Percentiles rank a stretch among this genome's conserved stretches.
Conservation (phyloP, 2,888 invertebrate species). For the Pimpla rufipes region DNA sequence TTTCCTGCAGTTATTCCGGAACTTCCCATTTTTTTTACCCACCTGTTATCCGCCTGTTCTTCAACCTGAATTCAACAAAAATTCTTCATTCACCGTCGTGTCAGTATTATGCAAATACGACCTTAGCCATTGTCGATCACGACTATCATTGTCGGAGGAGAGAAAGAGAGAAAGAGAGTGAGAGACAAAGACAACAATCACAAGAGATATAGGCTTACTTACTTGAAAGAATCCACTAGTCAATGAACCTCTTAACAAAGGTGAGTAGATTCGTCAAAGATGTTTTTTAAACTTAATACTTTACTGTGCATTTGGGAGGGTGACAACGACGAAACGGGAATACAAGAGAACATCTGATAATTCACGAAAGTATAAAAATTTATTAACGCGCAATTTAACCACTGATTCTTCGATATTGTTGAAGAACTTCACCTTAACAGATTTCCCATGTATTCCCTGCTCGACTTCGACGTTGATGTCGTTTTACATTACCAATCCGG, state of each 20-base stretch:
- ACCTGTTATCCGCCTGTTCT: neutral
- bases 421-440: neutral
- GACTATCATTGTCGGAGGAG: conserved; percentile 80
- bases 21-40: neutral
- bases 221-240: conserved; percentile 83
- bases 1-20: no score
- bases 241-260: conserved; percentile 82
- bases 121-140: conserved; percentile 70
- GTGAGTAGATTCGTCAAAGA: conserved; percentile 85
- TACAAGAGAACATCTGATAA: conserved; percentile 51
- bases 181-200: conserved; percentile 80
- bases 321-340: conserved; percentile 61
- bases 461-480: conserved; percentile 46
- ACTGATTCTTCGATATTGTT: neutral
- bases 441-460: conserved; percentile 49
- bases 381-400: neutral
- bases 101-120: conserved; percentile 59
- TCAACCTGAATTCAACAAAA: conserved; percentile 31
- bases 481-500: conserved; percentile 37
- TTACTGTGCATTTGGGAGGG: conserved; percentile 82
- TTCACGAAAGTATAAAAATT: neutral
- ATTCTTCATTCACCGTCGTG: conserved; percentile 50
- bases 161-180: conserved; percentile 58
- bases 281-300: conserved; percentile 81
- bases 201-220: conserved; percentile 83